Conservation (phyloP, 1,140 invertebrate species). For the Aphis gossypii region DNA sequence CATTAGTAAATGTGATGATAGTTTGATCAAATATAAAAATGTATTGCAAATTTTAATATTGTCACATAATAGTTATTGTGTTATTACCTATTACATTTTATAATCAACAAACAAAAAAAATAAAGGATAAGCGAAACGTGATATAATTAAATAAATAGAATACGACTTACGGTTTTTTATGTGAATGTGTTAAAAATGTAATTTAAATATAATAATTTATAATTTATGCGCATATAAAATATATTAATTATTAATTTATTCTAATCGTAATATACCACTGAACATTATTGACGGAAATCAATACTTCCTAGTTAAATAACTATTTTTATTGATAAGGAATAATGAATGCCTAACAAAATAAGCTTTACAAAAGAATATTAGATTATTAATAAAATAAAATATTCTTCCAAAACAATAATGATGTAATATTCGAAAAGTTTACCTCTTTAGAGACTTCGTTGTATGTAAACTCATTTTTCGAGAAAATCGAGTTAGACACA, state of each 20-base stretch:
- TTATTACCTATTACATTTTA: too few species aligned
- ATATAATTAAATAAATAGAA: not conserved
- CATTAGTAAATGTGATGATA: not conserved
- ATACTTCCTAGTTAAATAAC: not conserved
- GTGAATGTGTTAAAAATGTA: not conserved
- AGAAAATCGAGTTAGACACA: slow-evolving; percentile 51
- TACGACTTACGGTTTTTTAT: not conserved
- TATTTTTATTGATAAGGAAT: not conserved
- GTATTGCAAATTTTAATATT: not conserved
- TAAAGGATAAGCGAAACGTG: too few species aligned
- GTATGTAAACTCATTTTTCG: slow-evolving; percentile 44
- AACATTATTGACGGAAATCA: not conserved
- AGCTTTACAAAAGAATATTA: not conserved
- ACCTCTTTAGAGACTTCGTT: slow-evolving; percentile 46
- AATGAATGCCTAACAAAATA: not conserved
- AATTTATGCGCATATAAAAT: not conserved
- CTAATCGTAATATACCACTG: not conserved
- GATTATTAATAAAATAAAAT: not conserved
- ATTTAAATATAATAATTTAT: not conserved
- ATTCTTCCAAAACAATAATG: not conserved
- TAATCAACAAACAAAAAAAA: too few species aligned
- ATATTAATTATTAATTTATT: not conserved
- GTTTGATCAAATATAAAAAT: not conserved
- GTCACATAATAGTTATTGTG: too few species aligned
- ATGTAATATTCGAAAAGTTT: not conserved